Evolutionary conservation across 1,140 invertebrate species (phyloP), one percentile per base, ranked within the genome.

Genomic region (Cherax destructor): DNA sequence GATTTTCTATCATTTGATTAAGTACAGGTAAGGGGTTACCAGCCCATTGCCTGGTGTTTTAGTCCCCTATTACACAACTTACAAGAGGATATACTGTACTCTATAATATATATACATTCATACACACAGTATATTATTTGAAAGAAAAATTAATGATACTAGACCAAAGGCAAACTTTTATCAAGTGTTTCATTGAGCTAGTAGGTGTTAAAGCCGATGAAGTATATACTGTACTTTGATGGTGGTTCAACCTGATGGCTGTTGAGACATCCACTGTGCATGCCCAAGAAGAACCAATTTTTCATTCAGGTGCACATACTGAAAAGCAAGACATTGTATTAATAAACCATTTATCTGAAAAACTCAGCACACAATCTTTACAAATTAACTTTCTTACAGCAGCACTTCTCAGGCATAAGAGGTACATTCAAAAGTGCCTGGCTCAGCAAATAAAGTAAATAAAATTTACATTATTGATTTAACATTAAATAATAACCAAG

Each of bases 301-400:
- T 21, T 91, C 83, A 56, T 91, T 91, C 47, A 91, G 50, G 74
- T 79, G 61, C 13, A 91, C 81, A 52, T 50, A 91, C 89, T 91
- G 83, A 30, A 91, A 91, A 21, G 61, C 5, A 90, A 59, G 21
- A 61, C n/a, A 41, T 78, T 41, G 13, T 59, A 65, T 65, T 56
- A 50, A 50, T 74, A 76, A 41, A 10, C 52, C 52, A 56, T 56
- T 41, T 41, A 41, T 41, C 30, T 41, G 30, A 41, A 41, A 41
- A 41, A 41, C 0, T 41, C 30, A 41, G 2, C 30, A 41, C 30
- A 41, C 30, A 41, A 41, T 41, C 30, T 41, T 41, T 1, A 41
- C 0, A 41, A 41, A 41, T 41, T 41, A 1, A 41, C 2, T 41
- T 41, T 41, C 30, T 41, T 41, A 41, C 30, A 41, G 30, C 30